Evolutionary conservation across 1,140 invertebrate genomes (phyloP).

Genomic region (Pachyrhynchus sulphureomaculatus): DNA sequence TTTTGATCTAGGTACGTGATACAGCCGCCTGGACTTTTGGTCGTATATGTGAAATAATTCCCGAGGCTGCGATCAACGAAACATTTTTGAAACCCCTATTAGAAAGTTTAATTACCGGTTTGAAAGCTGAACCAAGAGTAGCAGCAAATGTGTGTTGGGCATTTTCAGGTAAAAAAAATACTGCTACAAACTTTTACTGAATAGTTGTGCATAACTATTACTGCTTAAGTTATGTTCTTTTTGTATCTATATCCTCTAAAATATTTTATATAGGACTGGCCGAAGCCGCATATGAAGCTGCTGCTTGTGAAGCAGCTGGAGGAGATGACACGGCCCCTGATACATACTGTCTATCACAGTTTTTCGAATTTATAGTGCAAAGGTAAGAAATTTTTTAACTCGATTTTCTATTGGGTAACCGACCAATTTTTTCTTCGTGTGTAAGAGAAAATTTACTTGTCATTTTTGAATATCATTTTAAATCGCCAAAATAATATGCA

Average conservation of each 20-base stretch:
- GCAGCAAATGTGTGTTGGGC: constrained; percentile 99
- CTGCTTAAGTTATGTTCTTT: no score
- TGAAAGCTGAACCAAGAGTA: constrained; percentile 92
- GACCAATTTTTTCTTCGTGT: no score
- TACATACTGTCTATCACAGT: constrained; percentile 91
- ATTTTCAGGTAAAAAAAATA: constrained; percentile 80
- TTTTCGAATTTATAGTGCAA: constrained; percentile 91
- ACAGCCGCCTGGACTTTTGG: constrained; percentile 98
- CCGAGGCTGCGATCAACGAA: constrained; percentile 93
- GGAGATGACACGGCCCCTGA: constrained; percentile 66
- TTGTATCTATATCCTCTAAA: no score
- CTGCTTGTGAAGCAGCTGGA: constrained; percentile 42
- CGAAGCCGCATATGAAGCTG: constrained; percentile 91
- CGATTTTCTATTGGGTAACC: no score
- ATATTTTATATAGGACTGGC: constrained; percentile 94
- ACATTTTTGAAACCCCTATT: constrained; percentile 81
- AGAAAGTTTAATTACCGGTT: constrained; percentile 84
- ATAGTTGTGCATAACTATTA: no score
- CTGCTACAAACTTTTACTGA: no score
- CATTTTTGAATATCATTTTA: no score
- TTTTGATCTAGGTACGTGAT: constrained; percentile 62
- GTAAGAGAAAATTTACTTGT: no score
- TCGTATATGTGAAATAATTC: constrained; percentile 94
- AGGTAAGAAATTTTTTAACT: no score
- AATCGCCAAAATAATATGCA: no score